Evolutionary conservation across 2,113 vertebrate genomes (phyloP).

Genomic region (Formicarius rufipectus): DNA sequence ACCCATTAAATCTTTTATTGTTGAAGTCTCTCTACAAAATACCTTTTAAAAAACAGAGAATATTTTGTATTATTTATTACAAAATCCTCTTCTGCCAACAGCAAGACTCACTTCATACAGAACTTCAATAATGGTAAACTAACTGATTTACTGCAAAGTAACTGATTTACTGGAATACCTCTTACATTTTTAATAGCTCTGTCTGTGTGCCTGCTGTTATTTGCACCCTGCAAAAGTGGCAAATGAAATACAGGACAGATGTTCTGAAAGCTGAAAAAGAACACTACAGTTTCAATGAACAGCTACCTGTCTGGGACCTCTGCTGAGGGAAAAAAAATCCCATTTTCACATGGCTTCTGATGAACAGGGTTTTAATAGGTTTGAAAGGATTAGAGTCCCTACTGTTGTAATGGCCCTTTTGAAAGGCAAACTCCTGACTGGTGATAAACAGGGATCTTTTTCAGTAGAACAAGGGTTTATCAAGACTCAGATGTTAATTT

Average conservation of each 20-base stretch:
- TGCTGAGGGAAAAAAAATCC: neutral
- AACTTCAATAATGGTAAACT: slow-evolving; percentile 61
- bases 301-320: neutral
- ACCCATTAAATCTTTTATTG: slow-evolving; percentile 54
- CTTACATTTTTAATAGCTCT: slow-evolving; percentile 66
- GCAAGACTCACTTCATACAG: neutral
- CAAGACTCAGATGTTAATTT: neutral
- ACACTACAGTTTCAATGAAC: neutral
- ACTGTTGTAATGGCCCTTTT: neutral
- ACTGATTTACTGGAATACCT: slow-evolving; percentile 62
- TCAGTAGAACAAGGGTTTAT: neutral
- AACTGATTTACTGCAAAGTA: slow-evolving; percentile 64
- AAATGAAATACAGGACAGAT: slow-evolving; percentile 45
- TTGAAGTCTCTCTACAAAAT: slow-evolving; percentile 37
- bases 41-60: slow-evolving; percentile 23
- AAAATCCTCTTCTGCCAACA: slow-evolving; percentile 50
- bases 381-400: neutral
- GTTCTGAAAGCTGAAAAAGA: slow-evolving; percentile 24
- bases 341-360: neutral
- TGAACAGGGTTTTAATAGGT: neutral
- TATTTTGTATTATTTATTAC: slow-evolving; percentile 63
- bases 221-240: slow-evolving; percentile 12
- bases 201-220: slow-evolving; percentile 48
- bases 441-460: neutral
- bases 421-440: neutral